These are phyloP conservation scores for Lithobates sylvaticus DNA, from an alignment of 2,797 vertebrate species.

Conservation along the genomic window DNA sequence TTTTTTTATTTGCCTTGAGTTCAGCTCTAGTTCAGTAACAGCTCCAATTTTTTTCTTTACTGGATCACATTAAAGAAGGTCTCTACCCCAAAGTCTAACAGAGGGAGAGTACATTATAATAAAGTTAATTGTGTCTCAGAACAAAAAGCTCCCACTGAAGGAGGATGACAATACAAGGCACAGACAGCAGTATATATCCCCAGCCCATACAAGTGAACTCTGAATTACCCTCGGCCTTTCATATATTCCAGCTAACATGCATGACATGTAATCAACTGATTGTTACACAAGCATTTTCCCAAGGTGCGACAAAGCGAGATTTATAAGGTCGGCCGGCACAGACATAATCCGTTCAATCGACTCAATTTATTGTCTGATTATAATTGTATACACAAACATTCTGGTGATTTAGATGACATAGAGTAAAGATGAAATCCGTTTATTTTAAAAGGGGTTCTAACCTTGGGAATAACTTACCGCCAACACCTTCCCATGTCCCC, in stretches of 20 bases:
- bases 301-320: constrained; percentile 92
- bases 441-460: constrained; percentile 99
- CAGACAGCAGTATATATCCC: constrained; percentile 68
- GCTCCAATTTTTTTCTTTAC: background rate
- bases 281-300: constrained; percentile 99
- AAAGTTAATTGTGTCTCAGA: background rate
- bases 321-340: constrained; percentile 92
- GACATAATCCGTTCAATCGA: constrained; percentile 96
- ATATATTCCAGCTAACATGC: constrained; percentile 81
- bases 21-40: background rate
- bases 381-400: constrained; percentile 99
- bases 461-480: constrained; percentile 89
- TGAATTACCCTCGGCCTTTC: constrained; percentile 78
- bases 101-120: background rate
- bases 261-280: constrained; percentile 98
- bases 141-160: constrained; percentile 26
- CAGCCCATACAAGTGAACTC: constrained; percentile 79
- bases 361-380: constrained; percentile 99
- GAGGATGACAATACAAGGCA: constrained; percentile 64
- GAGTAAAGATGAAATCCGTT: constrained; percentile 99
- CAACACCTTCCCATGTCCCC: constrained; percentile 90
- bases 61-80: background rate
- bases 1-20: no score
- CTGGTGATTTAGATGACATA: constrained; percentile 99
- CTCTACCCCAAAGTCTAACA: background rate